Evolutionary conservation across 2,113 vertebrate genomes (phyloP).

Genomic region (Pterocles orientalis): DNA sequence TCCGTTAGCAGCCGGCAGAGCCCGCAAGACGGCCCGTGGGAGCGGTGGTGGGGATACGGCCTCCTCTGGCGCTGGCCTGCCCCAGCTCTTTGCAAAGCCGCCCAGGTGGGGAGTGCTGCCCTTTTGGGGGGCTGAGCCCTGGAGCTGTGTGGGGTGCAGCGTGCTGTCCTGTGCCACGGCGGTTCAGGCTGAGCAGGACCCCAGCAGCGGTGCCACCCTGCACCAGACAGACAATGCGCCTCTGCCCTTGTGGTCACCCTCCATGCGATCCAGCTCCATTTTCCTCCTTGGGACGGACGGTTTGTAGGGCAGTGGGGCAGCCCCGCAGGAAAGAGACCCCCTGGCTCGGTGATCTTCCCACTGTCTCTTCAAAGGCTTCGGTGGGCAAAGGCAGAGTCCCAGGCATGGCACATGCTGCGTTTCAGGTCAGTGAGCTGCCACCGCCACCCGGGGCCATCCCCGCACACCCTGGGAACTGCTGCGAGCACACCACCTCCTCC

Average conservation of each 20-base stretch:
- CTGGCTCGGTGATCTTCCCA: background rate
- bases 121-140: background rate
- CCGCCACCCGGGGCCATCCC: background rate
- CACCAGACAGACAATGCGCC: fast-evolving
- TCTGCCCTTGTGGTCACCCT: background rate
- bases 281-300: background rate
- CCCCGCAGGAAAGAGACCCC: background rate
- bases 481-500: background rate
- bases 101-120: background rate
- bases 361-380: background rate
- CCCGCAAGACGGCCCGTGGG: background rate
- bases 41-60: background rate
- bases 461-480: fast-evolving
- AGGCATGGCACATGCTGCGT: background rate
- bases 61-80: background rate
- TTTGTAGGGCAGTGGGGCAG: background rate
- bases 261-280: background rate
- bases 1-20: background rate
- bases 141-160: fast-evolving
- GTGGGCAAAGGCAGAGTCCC: background rate
- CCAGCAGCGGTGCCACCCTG: background rate
- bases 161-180: background rate
- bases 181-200: background rate
- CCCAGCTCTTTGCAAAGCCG: background rate
- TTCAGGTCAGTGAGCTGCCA: background rate